Conservation (phyloP, 2,797 vertebrate species). For the Sarcophilus harrisii region DNA sequence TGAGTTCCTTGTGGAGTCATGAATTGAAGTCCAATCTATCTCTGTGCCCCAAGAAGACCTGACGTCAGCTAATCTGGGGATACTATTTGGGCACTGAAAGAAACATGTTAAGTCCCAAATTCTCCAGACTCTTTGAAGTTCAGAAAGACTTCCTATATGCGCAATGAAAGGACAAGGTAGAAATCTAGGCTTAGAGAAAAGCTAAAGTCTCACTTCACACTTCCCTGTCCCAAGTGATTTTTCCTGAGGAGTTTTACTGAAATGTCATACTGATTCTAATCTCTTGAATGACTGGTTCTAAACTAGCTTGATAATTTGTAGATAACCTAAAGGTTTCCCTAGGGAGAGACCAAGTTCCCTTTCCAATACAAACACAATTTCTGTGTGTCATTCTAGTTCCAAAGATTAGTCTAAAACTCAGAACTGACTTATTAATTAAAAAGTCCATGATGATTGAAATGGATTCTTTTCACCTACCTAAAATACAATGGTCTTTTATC, state of each 20-base stretch:
- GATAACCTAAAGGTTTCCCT: neutral
- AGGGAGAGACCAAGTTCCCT: neutral
- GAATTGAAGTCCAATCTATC: neutral
- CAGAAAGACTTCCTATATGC: neutral
- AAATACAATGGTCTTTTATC: neutral
- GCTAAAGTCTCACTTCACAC: neutral
- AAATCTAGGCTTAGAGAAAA: neutral
- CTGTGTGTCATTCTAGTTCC: neutral
- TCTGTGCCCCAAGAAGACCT: neutral
- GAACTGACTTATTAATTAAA: neutral
- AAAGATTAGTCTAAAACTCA: neutral
- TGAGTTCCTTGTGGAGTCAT: neutral
- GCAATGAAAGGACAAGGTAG: neutral
- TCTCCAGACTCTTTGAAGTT: neutral
- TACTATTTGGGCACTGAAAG: neutral
- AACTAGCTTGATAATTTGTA: neutral
- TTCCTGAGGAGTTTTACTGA: neutral
- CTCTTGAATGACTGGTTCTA: neutral
- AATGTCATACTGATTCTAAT: neutral
- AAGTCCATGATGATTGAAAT: neutral
- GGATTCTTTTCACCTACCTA: neutral
- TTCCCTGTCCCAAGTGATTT: neutral
- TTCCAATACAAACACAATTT: neutral
- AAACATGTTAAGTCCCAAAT: neutral
- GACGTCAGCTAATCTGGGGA: neutral